Evolutionary conservation across 2,797 vertebrate species (phyloP).

Genomic region (Jordanella pulchra): DNA sequence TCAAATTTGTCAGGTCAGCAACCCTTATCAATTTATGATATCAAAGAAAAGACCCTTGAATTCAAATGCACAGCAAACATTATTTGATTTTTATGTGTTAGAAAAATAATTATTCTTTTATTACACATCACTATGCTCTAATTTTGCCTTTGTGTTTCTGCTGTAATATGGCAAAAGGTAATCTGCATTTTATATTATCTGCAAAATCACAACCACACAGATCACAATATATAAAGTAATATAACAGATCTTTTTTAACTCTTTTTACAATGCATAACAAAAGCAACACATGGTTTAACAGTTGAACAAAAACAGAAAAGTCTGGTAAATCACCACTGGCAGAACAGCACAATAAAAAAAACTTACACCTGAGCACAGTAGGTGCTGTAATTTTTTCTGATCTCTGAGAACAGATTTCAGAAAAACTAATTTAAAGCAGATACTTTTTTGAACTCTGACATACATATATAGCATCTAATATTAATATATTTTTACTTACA

Average conservation of each 20-base stretch:
- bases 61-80: not conserved
- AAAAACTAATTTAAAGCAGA: constrained; percentile 55
- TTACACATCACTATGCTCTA: not conserved
- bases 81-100: not conserved
- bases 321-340: constrained; percentile 27
- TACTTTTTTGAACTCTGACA: constrained; percentile 19
- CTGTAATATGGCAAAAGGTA: not conserved
- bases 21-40: not conserved
- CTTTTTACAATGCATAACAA: not conserved
- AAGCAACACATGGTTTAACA: constrained; percentile 26
- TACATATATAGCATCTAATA: constrained; percentile 11
- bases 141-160: not conserved
- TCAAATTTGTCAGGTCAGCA: not conserved
- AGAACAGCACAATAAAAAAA: constrained; percentile 43
- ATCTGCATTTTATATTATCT: not conserved
- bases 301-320: constrained; percentile 33
- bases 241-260: not conserved
- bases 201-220: not conserved
- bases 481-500: not conserved
- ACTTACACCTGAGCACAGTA: constrained; percentile 49
- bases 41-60: not conserved
- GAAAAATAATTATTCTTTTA: not conserved
- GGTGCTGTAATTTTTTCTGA: constrained; percentile 51
- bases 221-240: not conserved
- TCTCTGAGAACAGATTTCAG: constrained; percentile 51